Conservation (phyloP, 1,140 invertebrate genomes). For the Megathymus violae region DNA sequence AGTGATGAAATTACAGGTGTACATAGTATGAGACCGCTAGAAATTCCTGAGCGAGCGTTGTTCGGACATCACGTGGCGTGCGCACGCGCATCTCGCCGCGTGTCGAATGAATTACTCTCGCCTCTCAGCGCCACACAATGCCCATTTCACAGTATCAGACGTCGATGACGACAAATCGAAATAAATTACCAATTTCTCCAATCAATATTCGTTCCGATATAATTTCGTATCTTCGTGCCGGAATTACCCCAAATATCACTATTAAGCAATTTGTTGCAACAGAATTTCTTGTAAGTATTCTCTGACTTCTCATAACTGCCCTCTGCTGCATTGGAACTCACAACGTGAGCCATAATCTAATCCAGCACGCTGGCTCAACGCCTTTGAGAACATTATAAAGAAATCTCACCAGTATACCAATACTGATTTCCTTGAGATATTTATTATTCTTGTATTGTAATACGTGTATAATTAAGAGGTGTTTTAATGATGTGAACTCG, state of each 20-base stretch:
- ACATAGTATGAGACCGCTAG: conserved; percentile 25
- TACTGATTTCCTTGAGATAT: too few species aligned
- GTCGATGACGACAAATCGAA: conserved; percentile 68
- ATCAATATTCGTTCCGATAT: conserved; percentile 77
- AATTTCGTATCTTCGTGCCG: conserved; percentile 63
- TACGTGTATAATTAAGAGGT: too few species aligned
- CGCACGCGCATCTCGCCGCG: conserved; percentile 59
- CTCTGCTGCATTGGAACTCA: conserved; percentile 42
- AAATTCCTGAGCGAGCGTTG: conserved; percentile 23
- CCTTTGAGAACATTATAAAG: too few species aligned
- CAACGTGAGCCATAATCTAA: too few species aligned
- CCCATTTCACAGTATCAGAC: conserved; percentile 62
- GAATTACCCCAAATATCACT: conserved; percentile 43
- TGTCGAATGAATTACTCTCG: conserved; percentile 69
- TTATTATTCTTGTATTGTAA: too few species aligned
- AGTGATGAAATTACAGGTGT: background rate
- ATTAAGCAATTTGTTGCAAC: conserved; percentile 15
- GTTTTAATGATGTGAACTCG: too few species aligned
- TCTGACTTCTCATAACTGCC: background rate
- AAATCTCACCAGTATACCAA: too few species aligned
- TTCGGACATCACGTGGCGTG: conserved; percentile 48
- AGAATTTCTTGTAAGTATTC: too few species aligned
- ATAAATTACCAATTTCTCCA: conserved; percentile 75
- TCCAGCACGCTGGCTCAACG: too few species aligned
- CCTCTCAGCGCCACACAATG: conserved; percentile 65